Evolutionary conservation across 92 coral and sea anemone species (phyloP).

Genomic region (Epizoanthus stellaris): DNA sequence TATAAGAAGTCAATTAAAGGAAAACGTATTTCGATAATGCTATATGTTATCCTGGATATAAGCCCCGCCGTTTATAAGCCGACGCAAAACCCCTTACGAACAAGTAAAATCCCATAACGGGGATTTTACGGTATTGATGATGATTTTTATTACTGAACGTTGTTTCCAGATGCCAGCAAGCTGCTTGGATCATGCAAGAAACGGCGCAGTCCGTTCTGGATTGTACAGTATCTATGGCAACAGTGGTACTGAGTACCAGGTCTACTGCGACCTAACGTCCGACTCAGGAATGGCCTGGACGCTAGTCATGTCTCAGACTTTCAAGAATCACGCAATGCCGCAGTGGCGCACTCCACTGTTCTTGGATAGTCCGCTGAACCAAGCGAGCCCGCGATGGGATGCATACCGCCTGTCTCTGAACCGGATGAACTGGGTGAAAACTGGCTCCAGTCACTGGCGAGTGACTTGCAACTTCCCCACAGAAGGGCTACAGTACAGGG

Average conservation of each 20-base stretch:
- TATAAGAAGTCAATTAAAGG: too few species aligned
- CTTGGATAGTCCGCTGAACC: constrained; percentile 3
- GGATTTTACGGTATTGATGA: too few species aligned
- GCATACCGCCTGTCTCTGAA: constrained; percentile 18
- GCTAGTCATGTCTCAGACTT: constrained; percentile 25
- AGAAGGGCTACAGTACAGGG: constrained; percentile 41
- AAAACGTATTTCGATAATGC: too few species aligned
- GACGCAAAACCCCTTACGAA: too few species aligned
- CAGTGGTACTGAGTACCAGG: constrained; percentile 4
- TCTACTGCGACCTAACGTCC: constrained; percentile 25
- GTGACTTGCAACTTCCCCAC: constrained; percentile 48
- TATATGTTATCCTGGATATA: too few species aligned
- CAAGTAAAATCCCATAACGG: too few species aligned
- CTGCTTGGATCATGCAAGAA: constrained; percentile 11
- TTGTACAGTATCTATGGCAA: neutral
- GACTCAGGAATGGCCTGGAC: constrained; percentile 19
- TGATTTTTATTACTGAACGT: too few species aligned
- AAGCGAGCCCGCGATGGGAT: constrained; percentile 23
- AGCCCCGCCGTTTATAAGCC: too few species aligned
- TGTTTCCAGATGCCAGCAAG: constrained; percentile 6
- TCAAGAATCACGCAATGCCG: neutral
- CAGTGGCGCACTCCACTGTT: neutral
- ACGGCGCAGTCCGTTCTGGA: constrained; percentile 16
- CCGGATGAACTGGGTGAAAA: constrained; percentile 3
- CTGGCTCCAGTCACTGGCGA: constrained; percentile 56